phyloP scores from a whole-genome alignment of 2,797 vertebrate genomes.

The Chaetophractus vellerosus region DNA sequence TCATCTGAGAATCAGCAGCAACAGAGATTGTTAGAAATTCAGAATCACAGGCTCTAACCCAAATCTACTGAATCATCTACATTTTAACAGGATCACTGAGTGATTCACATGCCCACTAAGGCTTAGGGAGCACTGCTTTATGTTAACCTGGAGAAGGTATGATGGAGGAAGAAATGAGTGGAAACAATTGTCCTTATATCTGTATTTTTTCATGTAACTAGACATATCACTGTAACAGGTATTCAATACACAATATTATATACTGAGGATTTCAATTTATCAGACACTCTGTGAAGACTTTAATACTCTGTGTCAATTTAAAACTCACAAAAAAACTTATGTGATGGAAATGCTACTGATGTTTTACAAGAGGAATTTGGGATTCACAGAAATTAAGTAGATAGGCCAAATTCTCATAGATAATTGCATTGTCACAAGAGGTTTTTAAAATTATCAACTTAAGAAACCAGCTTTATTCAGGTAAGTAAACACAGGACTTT shows the following conservation, averaged over 20 bases:
- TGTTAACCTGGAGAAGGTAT: slow-evolving; percentile 9
- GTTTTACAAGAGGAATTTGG: not conserved
- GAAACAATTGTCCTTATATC: not conserved
- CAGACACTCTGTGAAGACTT: slow-evolving; percentile 51
- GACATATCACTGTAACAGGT: not conserved
- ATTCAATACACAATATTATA: not conserved
- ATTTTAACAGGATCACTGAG: not conserved
- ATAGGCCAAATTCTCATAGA: not conserved
- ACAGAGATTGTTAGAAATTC: slow-evolving; percentile 7
- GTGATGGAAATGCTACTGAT: not conserved
- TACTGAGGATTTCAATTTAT: not conserved
- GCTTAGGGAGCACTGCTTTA: slow-evolving; percentile 1
- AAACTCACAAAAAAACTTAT: not conserved
- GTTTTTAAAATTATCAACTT: not conserved
- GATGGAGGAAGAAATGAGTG: not conserved
- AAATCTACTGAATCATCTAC: not conserved
- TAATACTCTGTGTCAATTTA: slow-evolving; percentile 1
- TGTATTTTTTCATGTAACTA: slow-evolving; percentile 27
- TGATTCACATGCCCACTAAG: not conserved
- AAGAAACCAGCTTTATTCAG: slow-evolving; percentile 6
- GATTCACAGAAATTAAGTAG: not conserved
- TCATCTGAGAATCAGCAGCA: not conserved
- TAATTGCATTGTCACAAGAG: not conserved
- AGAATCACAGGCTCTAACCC: not conserved
- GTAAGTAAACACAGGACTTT: not conserved